Evolutionary conservation across 2,113 vertebrate genomes (phyloP).

Genomic region (Trematocara zebra): DNA sequence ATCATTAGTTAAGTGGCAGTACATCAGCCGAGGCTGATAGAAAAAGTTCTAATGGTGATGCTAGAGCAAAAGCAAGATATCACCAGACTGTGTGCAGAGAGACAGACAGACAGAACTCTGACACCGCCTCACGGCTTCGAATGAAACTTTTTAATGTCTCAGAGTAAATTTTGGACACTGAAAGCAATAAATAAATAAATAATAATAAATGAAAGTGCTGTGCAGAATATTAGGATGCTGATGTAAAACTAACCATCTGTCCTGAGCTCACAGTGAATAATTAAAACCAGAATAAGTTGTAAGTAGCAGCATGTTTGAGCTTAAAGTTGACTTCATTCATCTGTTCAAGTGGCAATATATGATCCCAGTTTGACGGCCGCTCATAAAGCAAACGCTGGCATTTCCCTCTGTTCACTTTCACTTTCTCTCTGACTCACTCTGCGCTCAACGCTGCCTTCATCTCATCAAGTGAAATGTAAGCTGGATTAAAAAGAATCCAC

Average conservation of each 20-base stretch:
- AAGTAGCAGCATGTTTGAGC: background rate
- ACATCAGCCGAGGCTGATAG: background rate
- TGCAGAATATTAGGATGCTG: background rate
- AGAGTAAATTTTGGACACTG: background rate
- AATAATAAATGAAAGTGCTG: background rate
- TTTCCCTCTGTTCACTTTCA: background rate
- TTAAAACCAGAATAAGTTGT: background rate
- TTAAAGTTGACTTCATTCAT: background rate
- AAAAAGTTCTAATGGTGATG: background rate
- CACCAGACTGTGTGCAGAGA: background rate
- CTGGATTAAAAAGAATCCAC: background rate
- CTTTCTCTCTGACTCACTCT: background rate
- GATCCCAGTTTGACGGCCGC: background rate
- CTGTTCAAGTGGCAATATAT: background rate
- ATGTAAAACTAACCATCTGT: background rate
- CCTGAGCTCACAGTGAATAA: background rate
- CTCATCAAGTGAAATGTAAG: background rate
- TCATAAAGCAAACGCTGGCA: background rate
- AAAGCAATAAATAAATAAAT: background rate
- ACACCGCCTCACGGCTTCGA: background rate
- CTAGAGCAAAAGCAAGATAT: background rate
- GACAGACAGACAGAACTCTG: background rate
- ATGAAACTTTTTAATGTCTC: background rate
- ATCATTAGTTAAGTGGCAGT: background rate
- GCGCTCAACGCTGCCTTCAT: background rate